Conservation (phyloP, 2,888 invertebrate genomes). For the Branchipolynoe longqiensis region DNA sequence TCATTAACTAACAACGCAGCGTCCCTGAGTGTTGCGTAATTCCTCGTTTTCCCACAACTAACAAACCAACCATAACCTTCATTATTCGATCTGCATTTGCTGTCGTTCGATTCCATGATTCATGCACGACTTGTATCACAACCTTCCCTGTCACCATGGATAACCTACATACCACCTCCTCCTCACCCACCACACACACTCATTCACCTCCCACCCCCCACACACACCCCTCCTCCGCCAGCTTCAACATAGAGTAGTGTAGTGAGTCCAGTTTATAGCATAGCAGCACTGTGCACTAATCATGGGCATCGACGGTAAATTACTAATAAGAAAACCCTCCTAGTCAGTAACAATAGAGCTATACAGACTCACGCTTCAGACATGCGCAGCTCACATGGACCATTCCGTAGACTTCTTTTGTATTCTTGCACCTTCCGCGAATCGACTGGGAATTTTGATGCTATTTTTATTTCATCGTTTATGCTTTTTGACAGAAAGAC, state of each 20-base stretch:
- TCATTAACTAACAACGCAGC: no score
- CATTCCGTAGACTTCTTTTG: slow-evolving; percentile 4
- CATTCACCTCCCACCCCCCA: background rate
- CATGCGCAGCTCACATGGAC: slow-evolving; percentile 52
- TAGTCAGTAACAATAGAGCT: slow-evolving; percentile 16
- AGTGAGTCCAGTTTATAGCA: background rate
- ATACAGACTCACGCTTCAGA: slow-evolving; percentile 41
- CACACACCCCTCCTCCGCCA: background rate
- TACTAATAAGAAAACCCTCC: no score
- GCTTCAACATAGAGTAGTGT: background rate
- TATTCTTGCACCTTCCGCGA: background rate
- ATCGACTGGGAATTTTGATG: slow-evolving; percentile 37
- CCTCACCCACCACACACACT: no score
- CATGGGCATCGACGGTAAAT: slow-evolving; percentile 10
- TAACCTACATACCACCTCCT: no score
- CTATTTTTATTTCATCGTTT: slow-evolving; percentile 30
- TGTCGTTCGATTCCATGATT: slow-evolving; percentile 27
- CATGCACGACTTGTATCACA: no score
- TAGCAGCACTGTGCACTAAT: slow-evolving; percentile 42
- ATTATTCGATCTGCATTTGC: no score
- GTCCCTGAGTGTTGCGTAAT: no score
- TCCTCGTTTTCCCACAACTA: no score
- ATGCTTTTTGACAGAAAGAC: slow-evolving; percentile 36
- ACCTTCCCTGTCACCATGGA: no score
- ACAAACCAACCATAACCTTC: no score